These are phyloP conservation scores for Poecile atricapillus DNA, from an alignment of 2,113 vertebrate genomes.

Conservation along the genomic window DNA sequence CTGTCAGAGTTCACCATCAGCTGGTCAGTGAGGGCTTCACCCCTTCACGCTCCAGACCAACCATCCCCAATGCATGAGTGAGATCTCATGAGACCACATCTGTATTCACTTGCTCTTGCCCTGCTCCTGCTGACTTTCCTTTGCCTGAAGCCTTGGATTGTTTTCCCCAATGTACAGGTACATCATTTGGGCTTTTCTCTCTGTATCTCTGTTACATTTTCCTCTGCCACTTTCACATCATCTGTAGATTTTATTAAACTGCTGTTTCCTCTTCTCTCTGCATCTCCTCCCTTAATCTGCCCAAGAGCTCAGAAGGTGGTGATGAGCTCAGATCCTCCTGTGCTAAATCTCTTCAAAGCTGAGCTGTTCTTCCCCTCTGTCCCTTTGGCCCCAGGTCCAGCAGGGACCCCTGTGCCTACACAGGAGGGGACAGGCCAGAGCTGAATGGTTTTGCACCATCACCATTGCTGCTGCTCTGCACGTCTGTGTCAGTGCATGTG, in stretches of 20 bases:
- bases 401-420: background rate
- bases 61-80: background rate
- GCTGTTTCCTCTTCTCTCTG: background rate
- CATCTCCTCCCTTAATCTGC: background rate
- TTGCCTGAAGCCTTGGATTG: background rate
- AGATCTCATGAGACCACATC: background rate
- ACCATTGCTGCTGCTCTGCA: background rate
- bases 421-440: background rate
- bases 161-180: background rate
- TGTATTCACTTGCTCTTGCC: background rate
- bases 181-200: background rate
- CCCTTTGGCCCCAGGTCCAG: background rate
- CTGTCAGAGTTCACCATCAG: background rate
- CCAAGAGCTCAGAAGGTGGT: background rate
- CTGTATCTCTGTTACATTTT: background rate
- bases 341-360: background rate
- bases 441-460: background rate
- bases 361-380: background rate
- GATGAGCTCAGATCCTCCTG: background rate
- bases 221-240: background rate
- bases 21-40: background rate
- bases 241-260: background rate
- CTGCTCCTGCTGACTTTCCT: background rate
- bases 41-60: background rate
- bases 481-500: fast-evolving